Conservation (phyloP, 2,113 vertebrate species). For the Melanerpes formicivorus region DNA sequence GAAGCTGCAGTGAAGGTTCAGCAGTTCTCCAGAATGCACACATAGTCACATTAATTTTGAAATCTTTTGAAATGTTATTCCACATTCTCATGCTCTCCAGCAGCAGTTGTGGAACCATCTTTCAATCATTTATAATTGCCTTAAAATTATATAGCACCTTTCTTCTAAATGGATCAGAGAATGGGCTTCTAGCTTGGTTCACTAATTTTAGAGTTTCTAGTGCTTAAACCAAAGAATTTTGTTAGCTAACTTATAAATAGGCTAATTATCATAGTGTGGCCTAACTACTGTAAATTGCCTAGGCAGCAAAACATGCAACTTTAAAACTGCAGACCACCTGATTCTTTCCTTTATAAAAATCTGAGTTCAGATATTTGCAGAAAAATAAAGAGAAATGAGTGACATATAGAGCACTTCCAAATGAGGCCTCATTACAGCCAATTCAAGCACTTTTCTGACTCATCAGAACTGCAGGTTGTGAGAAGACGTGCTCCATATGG, state of each 20-base stretch:
- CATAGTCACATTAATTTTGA: constrained; percentile 46
- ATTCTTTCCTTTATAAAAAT: neutral
- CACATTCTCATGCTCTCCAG: constrained; percentile 28
- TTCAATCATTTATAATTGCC: constrained; percentile 60
- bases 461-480: neutral
- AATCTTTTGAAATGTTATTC: constrained; percentile 54
- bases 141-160: constrained; percentile 55
- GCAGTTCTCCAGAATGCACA: constrained; percentile 28
- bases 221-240: constrained; percentile 40
- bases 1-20: constrained; percentile 44
- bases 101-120: constrained; percentile 56
- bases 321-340: constrained; percentile 24
- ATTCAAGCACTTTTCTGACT: constrained; percentile 23
- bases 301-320: constrained; percentile 26
- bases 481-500: neutral
- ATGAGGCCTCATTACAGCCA: neutral
- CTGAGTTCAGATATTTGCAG: neutral
- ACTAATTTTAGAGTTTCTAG: constrained; percentile 53
- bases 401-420: neutral
- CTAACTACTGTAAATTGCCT: constrained; percentile 29
- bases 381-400: neutral
- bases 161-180: constrained; percentile 19
- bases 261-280: constrained; percentile 36
- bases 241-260: constrained; percentile 52
- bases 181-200: constrained; percentile 4